Conservation (phyloP, 2,888 invertebrate species). For the Biston betularia region DNA sequence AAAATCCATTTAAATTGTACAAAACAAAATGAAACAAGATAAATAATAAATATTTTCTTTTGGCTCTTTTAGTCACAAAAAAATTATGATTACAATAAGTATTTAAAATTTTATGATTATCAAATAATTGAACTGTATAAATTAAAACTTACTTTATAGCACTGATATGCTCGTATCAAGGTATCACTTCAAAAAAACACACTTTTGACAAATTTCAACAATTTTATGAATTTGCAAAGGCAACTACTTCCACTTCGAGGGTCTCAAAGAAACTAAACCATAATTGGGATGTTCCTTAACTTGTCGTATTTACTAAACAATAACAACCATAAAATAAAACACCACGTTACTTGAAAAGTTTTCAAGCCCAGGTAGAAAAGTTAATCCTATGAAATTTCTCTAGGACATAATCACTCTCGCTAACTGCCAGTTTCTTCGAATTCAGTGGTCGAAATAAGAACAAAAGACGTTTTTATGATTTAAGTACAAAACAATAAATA, state of each 20-base stretch:
- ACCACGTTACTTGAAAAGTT: constrained; percentile 46
- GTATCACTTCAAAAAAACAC: too few relatives aligned
- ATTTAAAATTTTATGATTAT: too few relatives aligned
- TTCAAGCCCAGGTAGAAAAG: constrained; percentile 51
- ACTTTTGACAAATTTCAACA: constrained; percentile 1
- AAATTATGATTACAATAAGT: too few relatives aligned
- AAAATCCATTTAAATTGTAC: too few relatives aligned
- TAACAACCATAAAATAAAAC: constrained; percentile 51
- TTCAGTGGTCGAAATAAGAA: constrained; percentile 24
- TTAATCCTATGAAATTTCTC: constrained; percentile 47
- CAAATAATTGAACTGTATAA: too few relatives aligned
- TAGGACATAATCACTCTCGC: constrained; percentile 31
- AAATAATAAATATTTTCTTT: too few relatives aligned
- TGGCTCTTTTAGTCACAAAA: too few relatives aligned
- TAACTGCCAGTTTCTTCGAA: constrained; percentile 33
- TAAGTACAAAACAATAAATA: constrained; percentile 37
- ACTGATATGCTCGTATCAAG: too few relatives aligned
- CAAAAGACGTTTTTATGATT: constrained; percentile 34
- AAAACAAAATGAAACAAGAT: too few relatives aligned
- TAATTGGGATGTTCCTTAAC: constrained; percentile 37
- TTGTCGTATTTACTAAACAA: constrained; percentile 42
- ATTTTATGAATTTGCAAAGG: neutral
- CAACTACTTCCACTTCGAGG: constrained; percentile 37
- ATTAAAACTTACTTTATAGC: too few relatives aligned
- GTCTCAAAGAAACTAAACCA: constrained; percentile 42